Conservation (phyloP, 1,140 invertebrate species). For the Drosophila watanabei region DNA sequence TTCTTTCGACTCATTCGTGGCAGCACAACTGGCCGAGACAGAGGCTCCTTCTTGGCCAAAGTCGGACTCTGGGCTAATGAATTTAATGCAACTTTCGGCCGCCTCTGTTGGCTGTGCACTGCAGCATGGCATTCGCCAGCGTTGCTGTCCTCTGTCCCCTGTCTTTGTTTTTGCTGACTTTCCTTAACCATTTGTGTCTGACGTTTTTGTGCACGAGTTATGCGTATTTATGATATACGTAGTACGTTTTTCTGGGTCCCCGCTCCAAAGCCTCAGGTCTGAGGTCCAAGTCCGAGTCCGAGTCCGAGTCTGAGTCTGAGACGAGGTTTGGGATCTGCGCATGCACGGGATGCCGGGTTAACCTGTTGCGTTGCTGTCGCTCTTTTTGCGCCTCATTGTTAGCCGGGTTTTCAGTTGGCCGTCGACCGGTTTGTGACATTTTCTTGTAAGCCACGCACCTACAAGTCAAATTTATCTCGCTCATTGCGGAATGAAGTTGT, state of each 20-base stretch:
- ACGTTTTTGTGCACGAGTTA: conserved; percentile 84
- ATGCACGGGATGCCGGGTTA: conserved; percentile 59
- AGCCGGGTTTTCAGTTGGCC: conserved; percentile 26
- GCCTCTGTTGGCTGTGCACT: conserved; percentile 52
- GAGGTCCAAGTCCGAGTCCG: conserved; percentile 9
- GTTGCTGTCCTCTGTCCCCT: conserved; percentile 16
- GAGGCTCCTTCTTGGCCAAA: conserved; percentile 37
- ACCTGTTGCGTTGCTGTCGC: conserved; percentile 79
- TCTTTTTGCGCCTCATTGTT: conserved; percentile 68
- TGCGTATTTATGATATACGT: conserved; percentile 83
- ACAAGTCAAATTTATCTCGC: conserved; percentile 80
- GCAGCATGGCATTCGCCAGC: conserved; percentile 67
- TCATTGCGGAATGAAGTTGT: conserved; percentile 79
- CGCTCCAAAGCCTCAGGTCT: conserved; percentile 7
- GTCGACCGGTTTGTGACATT: conserved; percentile 76
- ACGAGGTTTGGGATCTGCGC: conserved; percentile 49
- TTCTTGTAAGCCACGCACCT: conserved; percentile 82
- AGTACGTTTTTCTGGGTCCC: conserved; percentile 28
- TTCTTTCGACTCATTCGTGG: conserved; percentile 43
- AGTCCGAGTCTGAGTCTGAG: not conserved
- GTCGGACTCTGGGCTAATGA: conserved; percentile 69
- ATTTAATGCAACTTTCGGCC: conserved; percentile 79
- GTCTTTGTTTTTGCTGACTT: conserved; percentile 56
- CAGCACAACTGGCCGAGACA: conserved; percentile 41
- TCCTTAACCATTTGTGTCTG: conserved; percentile 71